Base-by-base conservation (phyloP, 2,888 invertebrate genomes). In the Podotricha telesiphe region DNA sequence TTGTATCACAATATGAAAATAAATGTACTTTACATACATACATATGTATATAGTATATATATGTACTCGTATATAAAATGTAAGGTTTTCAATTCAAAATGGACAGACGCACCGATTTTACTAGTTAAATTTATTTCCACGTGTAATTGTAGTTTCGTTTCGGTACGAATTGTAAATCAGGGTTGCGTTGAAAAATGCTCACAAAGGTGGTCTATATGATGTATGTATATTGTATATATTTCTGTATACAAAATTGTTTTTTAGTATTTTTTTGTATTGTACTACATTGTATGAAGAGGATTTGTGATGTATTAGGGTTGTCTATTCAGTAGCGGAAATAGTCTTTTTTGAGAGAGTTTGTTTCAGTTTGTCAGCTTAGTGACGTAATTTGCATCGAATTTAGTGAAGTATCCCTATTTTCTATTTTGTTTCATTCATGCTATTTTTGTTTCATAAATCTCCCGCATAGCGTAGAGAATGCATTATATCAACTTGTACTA, bases 131-230 rank as follows among this genome's bases (percentile, higher is more conserved):
- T 71, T 68, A 71, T 68, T 71, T 71, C 65, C 6, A 58, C 55
- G 61, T 68, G 68, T 71, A 71, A 68, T 71, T 71, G 65, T 68
- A 68, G 61, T 62, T 62, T 66, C 55, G 64, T 34, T 69, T 64
- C 69, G 50, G 64, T 17, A 34, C 37, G 55, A 72, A 73, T 73
- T 69, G 71, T 68, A 72, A 72, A 73, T 70, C 68, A 66, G 72
- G 59, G 48, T 53, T 47, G 68, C 55, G 59, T 28, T 50, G 66
- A 67, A 68, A 70, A 73, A 73, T 73, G 50, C 68, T 72, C 72
- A 76, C 77, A 75, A 77, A 76, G 75, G 71, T 53, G 74, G 73
- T 72, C 74, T 8, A 69, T 56, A 69, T 69, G 61, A 47, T 47
- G 8, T 17, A 47, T 2, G 2, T 47, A 47, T 17, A 28, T 28